Conservation (phyloP, 2,888 invertebrate genomes). For the Bombylius major region DNA sequence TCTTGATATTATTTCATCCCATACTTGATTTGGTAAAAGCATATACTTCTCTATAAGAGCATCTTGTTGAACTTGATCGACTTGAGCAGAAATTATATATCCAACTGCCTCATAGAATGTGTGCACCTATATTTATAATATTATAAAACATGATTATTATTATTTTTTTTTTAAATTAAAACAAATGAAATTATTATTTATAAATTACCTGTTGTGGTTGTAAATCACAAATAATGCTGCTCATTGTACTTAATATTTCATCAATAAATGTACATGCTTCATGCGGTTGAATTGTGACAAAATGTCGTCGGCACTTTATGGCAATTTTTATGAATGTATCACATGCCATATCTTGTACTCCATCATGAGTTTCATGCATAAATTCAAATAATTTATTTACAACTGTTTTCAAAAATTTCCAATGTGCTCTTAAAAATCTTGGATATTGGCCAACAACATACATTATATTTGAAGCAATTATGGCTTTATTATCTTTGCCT, state of each 20-base stretch:
- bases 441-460: conserved; percentile 99
- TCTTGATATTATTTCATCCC: conserved; percentile 96
- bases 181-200: background rate
- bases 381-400: conserved; percentile 99
- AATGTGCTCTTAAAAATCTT: conserved; percentile 94
- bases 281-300: conserved; percentile 91
- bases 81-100: conserved; percentile 95
- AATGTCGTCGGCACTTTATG: conserved; percentile 93
- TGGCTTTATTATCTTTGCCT: conserved; percentile 97
- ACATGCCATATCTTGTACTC: conserved; percentile 99
- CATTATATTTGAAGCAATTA: conserved; percentile 99
- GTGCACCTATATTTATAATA: conserved; percentile 41
- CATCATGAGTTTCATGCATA: conserved; percentile 99
- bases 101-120: conserved; percentile 99
- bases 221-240: conserved; percentile 96
- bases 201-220: conserved; percentile 81
- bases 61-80: conserved; percentile 83
- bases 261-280: conserved; percentile 97
- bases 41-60: conserved; percentile 94
- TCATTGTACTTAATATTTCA: conserved; percentile 91
- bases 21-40: conserved; percentile 91
- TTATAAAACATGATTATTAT: no score
- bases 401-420: conserved; percentile 99
- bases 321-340: conserved; percentile 99
- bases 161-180: background rate